These are phyloP conservation scores for Dione juno DNA, from an alignment of 2,888 invertebrate species.

Conservation along the genomic window DNA sequence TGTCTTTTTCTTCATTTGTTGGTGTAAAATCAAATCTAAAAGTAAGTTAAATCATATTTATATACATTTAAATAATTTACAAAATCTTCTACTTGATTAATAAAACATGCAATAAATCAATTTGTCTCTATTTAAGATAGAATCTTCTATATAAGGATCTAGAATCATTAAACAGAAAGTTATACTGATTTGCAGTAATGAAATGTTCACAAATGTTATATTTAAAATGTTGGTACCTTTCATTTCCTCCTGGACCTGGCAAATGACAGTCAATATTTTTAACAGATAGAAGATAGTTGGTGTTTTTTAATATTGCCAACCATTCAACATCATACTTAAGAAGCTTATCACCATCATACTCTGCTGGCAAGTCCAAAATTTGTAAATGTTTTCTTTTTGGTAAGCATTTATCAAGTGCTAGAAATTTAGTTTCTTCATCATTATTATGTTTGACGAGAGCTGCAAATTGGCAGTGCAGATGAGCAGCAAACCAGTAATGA, in stretches of 20 bases:
- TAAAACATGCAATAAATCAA: no score
- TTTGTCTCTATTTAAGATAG: no score
- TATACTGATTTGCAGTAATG: no score
- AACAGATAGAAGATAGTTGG: constrained; percentile 93
- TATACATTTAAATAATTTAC: not conserved
- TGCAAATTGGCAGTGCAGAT: constrained; percentile 97
- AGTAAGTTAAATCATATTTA: constrained; percentile 4
- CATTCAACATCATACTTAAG: constrained; percentile 96
- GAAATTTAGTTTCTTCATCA: constrained; percentile 87
- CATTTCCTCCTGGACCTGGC: constrained; percentile 90
- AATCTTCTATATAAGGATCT: no score
- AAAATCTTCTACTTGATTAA: not conserved
- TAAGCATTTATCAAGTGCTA: constrained; percentile 98
- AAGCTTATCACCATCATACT: constrained; percentile 79
- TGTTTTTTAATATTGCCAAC: constrained; percentile 93
- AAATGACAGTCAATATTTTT: constrained; percentile 88
- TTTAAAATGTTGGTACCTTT: constrained; percentile 80
- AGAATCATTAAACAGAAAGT: no score
- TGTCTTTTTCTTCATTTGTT: constrained; percentile 87
- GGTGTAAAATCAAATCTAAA: constrained; percentile 89
- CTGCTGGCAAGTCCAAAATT: constrained; percentile 86
- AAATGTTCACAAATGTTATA: not conserved
- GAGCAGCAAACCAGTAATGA: constrained; percentile 97
- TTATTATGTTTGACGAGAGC: constrained; percentile 91
- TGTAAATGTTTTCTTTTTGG: constrained; percentile 95